phyloP scores from a whole-genome alignment of 92 coral and sea anemone species.

The Metridium senile region DNA sequence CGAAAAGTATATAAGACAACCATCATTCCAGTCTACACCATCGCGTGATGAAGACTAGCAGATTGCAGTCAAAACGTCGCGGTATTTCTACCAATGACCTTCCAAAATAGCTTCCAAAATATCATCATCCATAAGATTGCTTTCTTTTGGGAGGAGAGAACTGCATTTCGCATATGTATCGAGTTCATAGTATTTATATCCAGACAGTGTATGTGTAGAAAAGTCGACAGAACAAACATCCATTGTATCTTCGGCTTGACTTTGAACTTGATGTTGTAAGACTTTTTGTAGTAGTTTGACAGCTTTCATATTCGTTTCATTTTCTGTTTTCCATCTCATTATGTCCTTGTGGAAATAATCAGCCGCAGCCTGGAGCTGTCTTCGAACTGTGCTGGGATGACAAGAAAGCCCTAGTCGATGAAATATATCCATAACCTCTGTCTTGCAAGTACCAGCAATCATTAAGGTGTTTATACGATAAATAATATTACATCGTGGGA shows the following conservation, averaged over 20 bases:
- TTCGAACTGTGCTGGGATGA: conserved; percentile 43
- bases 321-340: conserved; percentile 38
- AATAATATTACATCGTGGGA: conserved; percentile 37
- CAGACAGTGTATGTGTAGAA: conserved; percentile 16
- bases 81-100: no score
- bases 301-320: conserved; percentile 8
- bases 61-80: no score
- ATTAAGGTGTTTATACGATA: conserved; percentile 37
- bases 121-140: conserved; percentile 5
- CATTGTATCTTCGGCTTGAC: conserved; percentile 22
- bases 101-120: not conserved
- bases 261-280: conserved; percentile 9
- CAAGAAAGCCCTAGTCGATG: conserved; percentile 45
- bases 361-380: conserved; percentile 29
- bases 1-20: no score
- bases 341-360: conserved; percentile 30
- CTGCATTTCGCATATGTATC: conserved; percentile 11
- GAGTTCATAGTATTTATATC: conserved; percentile 24
- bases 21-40: no score
- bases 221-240: conserved; percentile 41
- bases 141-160: conserved; percentile 6
- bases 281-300: conserved; percentile 33
- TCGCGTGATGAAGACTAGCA: no score
- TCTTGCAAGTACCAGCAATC: conserved; percentile 44
- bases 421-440: conserved; percentile 47